Conservation (phyloP, 2,888 invertebrate species). For the Lepidocyrtoides sp. region DNA sequence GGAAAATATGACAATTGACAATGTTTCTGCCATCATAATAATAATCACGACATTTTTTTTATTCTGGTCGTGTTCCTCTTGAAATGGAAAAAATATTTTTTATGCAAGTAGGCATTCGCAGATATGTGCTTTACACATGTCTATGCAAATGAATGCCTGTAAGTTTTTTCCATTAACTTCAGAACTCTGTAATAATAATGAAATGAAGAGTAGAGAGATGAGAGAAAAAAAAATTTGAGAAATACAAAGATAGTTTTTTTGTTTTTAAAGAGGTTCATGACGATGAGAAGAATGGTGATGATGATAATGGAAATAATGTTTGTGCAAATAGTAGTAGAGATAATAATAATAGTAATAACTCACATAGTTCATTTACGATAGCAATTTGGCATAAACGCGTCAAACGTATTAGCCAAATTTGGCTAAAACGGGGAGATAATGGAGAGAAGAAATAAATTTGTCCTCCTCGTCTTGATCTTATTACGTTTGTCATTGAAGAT, state of each 20-base stretch:
- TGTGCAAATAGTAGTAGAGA: background rate
- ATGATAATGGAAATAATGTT: background rate
- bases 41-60: background rate
- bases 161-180: background rate
- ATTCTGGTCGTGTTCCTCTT: background rate
- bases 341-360: background rate
- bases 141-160: background rate
- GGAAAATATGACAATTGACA: background rate
- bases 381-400: constrained; percentile 44
- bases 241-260: background rate
- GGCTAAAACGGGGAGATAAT: constrained; percentile 28
- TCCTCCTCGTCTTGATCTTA: background rate
- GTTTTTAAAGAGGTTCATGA: background rate
- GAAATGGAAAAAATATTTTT: background rate
- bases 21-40: constrained; percentile 25
- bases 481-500: background rate
- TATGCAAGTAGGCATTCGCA: background rate
- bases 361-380: constrained; percentile 31
- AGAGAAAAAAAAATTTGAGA: background rate
- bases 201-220: background rate
- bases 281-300: background rate
- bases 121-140: background rate
- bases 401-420: constrained; percentile 43
- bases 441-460: constrained; percentile 11
- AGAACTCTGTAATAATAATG: background rate